Percentiles rank a stretch among this genome's conserved stretches.
These are phyloP conservation scores for Petromus typicus DNA, from an alignment of 2,113 vertebrate genomes.

Conservation along the genomic window DNA sequence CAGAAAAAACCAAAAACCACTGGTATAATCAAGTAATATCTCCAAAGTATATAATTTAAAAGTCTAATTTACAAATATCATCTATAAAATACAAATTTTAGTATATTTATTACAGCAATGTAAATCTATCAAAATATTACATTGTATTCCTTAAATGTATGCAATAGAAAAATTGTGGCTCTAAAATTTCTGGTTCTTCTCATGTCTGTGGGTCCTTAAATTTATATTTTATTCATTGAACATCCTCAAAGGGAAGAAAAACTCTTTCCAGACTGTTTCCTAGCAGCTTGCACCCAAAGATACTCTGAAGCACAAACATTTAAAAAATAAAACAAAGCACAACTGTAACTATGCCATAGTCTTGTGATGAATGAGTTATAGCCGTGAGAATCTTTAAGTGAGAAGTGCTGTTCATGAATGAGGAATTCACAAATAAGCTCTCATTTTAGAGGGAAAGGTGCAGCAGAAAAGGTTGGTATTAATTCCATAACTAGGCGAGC, in stretches of 20 bases:
- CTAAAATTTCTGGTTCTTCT: background rate
- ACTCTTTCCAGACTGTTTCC: background rate
- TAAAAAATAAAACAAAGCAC: background rate
- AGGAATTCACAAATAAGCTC: background rate
- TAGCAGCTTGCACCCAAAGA: background rate
- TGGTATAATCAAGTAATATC: background rate
- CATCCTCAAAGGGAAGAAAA: slow-evolving; percentile 28
- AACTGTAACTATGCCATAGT: background rate
- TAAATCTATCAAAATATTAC: background rate
- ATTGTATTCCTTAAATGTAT: background rate
- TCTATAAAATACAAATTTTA: background rate
- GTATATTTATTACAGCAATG: background rate
- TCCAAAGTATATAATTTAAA: background rate
- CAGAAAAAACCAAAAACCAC: background rate
- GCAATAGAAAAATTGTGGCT: background rate
- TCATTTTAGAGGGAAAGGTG: background rate
- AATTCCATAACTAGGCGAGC: background rate
- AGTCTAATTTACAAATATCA: background rate
- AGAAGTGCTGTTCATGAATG: background rate
- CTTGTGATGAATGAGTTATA: background rate
- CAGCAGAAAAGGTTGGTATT: background rate
- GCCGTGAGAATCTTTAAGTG: background rate
- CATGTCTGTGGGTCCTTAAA: background rate
- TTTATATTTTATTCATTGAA: background rate
- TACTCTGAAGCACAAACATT: background rate